Base-by-base conservation (phyloP, 2,797 vertebrate genomes). In the Chromobotia macracanthus region DNA sequence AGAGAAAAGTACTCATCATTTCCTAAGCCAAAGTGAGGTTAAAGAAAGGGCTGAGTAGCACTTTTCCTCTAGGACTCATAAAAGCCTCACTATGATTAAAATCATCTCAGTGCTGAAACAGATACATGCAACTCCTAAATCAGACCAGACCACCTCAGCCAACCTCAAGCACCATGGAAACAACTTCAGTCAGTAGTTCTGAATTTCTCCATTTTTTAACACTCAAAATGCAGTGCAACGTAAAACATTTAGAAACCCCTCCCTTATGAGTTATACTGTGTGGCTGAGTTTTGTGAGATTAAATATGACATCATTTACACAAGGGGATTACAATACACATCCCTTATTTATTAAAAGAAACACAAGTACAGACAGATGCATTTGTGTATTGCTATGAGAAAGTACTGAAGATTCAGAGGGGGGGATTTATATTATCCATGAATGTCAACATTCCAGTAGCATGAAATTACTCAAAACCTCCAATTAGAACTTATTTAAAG, bases 31-130 rank as follows among this genome's bases (percentile, higher is more conserved):
- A 68, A 65, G 28, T 46, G 19, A 63, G 58, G 77, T 74, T 68
- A 80, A 80, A 70, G 64, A 77, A 82, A 80, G 31, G 60, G 51
- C 70, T 82, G 74, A 80, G 25, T 75, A 75, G 51, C 58, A 63
- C 23, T 77, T 84, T 84, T 66, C 44, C 53, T 60, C 35, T 13
- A 18, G n/a, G 50, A 50, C 60, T 78, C 80, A 82, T 80, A 77
- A 84, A 82, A 73, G 66, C 25, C 44, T 13, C 41, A 63, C 70
- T 67, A 53, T 77, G 65, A 82, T 82, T 65, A 60, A 82, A 80
- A 28, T 70, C n/a, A 58, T 69, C 51, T 35, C 50, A 51, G 23
- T 72, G 38, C 70, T 56, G 41, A 48, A 64, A 58, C 50, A 51
- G 71, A 71, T 48, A 73, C 63, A 77, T 66, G 55, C 65, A 80